Conservation (phyloP, 2,113 vertebrate species). For the Chloropsis hardwickii region DNA sequence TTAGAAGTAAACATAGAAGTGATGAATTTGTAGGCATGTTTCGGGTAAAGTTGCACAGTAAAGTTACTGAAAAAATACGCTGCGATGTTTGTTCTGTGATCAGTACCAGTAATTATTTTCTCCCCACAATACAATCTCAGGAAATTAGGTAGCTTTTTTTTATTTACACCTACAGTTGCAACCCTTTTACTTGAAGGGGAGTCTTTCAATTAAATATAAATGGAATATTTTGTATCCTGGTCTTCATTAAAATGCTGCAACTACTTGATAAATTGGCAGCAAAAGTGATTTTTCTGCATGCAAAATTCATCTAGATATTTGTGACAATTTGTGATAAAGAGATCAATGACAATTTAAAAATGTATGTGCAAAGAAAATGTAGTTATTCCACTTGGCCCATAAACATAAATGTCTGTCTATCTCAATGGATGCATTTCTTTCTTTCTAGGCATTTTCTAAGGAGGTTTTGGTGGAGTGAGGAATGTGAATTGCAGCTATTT, state of each 20-base stretch:
- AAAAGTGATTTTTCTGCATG: neutral
- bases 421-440: rapidly evolving
- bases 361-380: neutral
- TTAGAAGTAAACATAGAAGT: neutral
- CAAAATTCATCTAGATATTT: neutral
- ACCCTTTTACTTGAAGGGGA: neutral
- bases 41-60: neutral
- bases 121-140: neutral
- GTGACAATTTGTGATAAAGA: neutral
- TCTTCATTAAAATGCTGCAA: neutral
- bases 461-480: neutral
- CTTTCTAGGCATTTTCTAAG: neutral
- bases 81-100: neutral
- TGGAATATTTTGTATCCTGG: neutral
- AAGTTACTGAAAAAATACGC: neutral
- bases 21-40: neutral
- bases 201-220: neutral
- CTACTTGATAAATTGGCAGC: rapidly evolving
- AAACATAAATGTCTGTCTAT: neutral
- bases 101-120: neutral
- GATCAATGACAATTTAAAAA: neutral
- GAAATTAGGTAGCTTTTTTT: neutral
- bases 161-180: neutral
- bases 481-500: neutral
- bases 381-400: neutral